These are phyloP conservation scores for Acronicta alni DNA, from an alignment of 2,888 invertebrate species.

Conservation along the genomic window DNA sequence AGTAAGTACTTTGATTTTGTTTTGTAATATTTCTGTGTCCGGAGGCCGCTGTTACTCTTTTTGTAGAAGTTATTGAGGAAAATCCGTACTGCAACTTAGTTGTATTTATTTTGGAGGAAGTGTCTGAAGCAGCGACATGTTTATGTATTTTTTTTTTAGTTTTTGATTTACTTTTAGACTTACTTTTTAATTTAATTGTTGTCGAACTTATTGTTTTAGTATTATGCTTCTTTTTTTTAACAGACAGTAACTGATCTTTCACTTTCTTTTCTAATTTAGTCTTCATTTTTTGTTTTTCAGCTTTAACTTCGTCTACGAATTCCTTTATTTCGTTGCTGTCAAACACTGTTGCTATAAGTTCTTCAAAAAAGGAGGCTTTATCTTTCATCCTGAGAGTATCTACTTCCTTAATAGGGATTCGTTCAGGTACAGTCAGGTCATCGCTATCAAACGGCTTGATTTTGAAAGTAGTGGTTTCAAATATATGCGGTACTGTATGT, in stretches of 20 bases:
- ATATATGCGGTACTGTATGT: background rate
- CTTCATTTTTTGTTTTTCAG: background rate
- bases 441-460: background rate
- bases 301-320: background rate
- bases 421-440: background rate
- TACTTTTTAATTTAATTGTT: background rate
- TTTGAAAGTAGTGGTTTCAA: background rate
- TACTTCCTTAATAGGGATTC: background rate
- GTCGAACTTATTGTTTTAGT: background rate
- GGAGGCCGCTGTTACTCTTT: background rate
- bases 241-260: background rate
- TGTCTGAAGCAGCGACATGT: background rate
- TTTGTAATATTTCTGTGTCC: background rate
- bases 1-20: background rate
- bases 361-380: constrained; percentile 13
- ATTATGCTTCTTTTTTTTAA: background rate
- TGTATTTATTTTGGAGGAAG: background rate
- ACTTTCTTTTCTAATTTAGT: background rate
- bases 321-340: constrained; percentile 8
- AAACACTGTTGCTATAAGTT: constrained; percentile 37
- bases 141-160: background rate
- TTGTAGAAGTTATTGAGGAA: background rate
- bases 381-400: constrained; percentile 3
- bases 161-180: background rate
- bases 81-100: background rate